A percentile compares a stretch with the other conserved stretches of the same genome.
These are phyloP conservation scores for Rynchops niger DNA, from an alignment of 2,113 vertebrate genomes.

Conservation along the genomic window DNA sequence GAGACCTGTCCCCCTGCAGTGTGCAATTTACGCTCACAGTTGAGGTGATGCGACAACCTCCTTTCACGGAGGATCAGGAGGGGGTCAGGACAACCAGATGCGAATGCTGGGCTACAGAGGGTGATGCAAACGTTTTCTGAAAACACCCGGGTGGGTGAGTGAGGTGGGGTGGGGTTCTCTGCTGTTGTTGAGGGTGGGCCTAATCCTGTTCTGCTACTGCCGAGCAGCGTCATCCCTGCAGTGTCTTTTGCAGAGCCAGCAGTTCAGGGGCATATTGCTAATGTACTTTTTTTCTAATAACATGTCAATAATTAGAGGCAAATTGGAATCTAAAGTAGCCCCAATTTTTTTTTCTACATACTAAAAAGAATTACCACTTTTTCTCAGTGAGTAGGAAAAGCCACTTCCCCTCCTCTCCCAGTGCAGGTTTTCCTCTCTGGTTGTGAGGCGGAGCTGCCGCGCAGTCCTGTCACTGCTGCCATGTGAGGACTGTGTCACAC, in stretches of 20 bases:
- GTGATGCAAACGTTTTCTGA: rapidly evolving
- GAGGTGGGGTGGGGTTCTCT: neutral
- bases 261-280: neutral
- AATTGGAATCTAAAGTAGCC: neutral
- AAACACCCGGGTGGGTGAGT: rapidly evolving
- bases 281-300: neutral
- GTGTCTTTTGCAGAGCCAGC: rapidly evolving
- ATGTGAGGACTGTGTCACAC: rapidly evolving
- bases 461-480: neutral
- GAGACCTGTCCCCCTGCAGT: rapidly evolving
- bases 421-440: neutral
- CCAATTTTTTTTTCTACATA: rapidly evolving
- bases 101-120: rapidly evolving
- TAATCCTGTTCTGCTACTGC: too few relatives aligned
- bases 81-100: too few relatives aligned
- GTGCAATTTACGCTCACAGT: rapidly evolving
- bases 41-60: rapidly evolving
- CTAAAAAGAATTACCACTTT: neutral
- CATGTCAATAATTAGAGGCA: neutral
- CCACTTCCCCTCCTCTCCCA: rapidly evolving
- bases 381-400: neutral
- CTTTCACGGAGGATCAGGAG: too few relatives aligned
- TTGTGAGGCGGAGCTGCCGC: rapidly evolving
- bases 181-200: neutral
- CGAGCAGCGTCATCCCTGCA: rapidly evolving